Evolutionary conservation across 2,113 vertebrate genomes (phyloP).

Genomic region (Calidris pugnax): DNA sequence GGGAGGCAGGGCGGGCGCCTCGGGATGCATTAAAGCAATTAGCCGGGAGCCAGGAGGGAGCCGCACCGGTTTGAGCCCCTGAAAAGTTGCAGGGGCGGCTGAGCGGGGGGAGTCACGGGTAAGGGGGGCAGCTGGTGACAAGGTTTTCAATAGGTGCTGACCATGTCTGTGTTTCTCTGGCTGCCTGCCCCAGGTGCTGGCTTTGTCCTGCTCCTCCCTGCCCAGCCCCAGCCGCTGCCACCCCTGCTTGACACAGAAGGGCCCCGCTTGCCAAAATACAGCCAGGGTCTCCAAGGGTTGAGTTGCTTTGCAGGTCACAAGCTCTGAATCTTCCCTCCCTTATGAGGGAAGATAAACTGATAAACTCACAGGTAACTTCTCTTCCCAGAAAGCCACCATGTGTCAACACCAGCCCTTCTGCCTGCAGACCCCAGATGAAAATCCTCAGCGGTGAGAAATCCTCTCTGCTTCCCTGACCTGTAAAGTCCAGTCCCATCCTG

Average conservation of each 20-base stretch:
- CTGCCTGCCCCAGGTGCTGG: not conserved
- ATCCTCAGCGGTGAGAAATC: not conserved
- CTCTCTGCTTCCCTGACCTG: not conserved
- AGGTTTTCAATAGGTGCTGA: fast-evolving
- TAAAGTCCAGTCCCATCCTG: not conserved
- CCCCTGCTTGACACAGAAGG: not conserved
- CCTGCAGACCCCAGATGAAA: not conserved
- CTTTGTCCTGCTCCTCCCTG: not conserved
- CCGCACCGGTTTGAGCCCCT: not conserved
- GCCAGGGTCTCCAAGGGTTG: not conserved
- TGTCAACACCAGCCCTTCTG: not conserved
- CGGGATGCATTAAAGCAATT: conserved; percentile 67
- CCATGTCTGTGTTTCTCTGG: fast-evolving
- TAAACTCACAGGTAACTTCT: not conserved
- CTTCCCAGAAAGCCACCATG: not conserved
- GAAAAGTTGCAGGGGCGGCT: not conserved
- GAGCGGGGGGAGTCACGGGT: fast-evolving
- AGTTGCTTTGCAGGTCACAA: not conserved
- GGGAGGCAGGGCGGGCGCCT: conserved; percentile 28
- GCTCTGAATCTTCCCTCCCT: not conserved
- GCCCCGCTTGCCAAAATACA: not conserved
- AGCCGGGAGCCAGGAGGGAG: not conserved
- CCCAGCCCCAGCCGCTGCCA: not conserved
- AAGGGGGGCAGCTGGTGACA: not conserved
- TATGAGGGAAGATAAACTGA: no score